A percentile compares a stretch with the other conserved stretches of the same genome.
These are phyloP conservation scores for Syrista parreyssii DNA, from an alignment of 2,888 invertebrate genomes.

Conservation along the genomic window DNA sequence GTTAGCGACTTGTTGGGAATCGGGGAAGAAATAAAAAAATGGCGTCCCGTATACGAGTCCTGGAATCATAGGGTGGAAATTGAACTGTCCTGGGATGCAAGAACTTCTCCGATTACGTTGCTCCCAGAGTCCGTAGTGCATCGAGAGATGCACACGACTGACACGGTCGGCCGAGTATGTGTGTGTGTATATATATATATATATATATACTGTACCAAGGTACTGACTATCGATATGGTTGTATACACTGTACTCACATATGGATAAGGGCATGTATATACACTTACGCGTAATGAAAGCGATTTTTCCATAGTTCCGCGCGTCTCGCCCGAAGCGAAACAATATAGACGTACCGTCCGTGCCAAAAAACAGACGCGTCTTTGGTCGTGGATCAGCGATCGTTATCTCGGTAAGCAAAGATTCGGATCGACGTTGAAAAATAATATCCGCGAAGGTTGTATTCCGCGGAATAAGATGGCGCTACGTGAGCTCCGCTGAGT, in stretches of 20 bases:
- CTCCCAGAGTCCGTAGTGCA: conserved; percentile 25
- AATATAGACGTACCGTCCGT: conserved; percentile 29
- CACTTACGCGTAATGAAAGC: conserved; percentile 41
- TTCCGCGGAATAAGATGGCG: background rate
- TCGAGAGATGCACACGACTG: conserved; percentile 11
- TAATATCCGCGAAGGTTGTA: background rate
- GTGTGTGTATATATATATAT: background rate
- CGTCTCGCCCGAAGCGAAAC: conserved; percentile 34
- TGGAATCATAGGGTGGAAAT: conserved; percentile 10
- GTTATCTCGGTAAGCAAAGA: background rate
- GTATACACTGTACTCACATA: background rate
- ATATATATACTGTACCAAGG: background rate
- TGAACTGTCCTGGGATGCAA: conserved; percentile 19
- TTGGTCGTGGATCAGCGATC: background rate
- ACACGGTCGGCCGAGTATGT: conserved; percentile 1
- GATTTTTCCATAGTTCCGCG: conserved; percentile 43
- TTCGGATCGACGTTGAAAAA: background rate
- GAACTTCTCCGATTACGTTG: conserved; percentile 38
- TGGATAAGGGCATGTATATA: background rate
- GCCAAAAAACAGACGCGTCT: conserved; percentile 11
- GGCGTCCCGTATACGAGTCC: background rate
- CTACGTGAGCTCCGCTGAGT: background rate
- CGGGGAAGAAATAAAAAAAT: background rate
- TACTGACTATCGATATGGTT: background rate
- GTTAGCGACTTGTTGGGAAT: background rate